Evolutionary conservation across 2,797 vertebrate genomes (phyloP), one percentile per base, ranked within the genome.

Genomic region (Alosa sapidissima): DNA sequence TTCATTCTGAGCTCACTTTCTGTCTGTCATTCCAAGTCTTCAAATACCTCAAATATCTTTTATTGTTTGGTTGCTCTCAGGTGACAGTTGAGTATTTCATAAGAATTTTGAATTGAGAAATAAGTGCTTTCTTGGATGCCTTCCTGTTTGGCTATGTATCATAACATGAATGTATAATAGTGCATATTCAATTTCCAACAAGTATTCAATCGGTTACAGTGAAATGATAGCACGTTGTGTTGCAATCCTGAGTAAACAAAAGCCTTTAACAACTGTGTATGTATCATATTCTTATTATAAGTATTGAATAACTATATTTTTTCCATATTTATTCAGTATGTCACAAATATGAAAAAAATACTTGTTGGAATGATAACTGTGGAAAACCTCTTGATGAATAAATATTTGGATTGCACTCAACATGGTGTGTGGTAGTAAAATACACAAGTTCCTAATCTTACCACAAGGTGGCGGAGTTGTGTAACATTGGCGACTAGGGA

Each of bases 381-480:
- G 3, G 2, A 78, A 78, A 47, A 14, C 72, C 16, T 47, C 6
- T 78, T 6, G 13, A 19, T 78, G 5, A 78, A 78, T 45, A 75
- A 45, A 45, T 45, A 78, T 6, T 7, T 47, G 41, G 2, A 41
- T 78, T 78, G 72, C 41, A 45, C 36, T 5, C 16, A 19, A 78
- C 2, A 54, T 41, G n/a, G 55, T 60, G 55, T 60, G 55, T 60
- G 55, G n/a, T 5, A 75, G 14, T 16, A 21, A 5, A 47, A 33
- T 21, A 19, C 7, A 16, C 14, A 41, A 45, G 14, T 75, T 75
- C 36, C 36, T 45, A 14, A 5, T 75, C 16, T 78, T 3, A 47
- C 72, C 72, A 45, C 72, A 21, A 47, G 72, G 41, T 78, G 72
- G 72, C 72, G 41, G 2, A 78, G 72, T 78, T 19, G 36, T 78